phyloP scores from a whole-genome alignment of 1,140 invertebrate genomes.

The Belonocnema kinseyi region DNA sequence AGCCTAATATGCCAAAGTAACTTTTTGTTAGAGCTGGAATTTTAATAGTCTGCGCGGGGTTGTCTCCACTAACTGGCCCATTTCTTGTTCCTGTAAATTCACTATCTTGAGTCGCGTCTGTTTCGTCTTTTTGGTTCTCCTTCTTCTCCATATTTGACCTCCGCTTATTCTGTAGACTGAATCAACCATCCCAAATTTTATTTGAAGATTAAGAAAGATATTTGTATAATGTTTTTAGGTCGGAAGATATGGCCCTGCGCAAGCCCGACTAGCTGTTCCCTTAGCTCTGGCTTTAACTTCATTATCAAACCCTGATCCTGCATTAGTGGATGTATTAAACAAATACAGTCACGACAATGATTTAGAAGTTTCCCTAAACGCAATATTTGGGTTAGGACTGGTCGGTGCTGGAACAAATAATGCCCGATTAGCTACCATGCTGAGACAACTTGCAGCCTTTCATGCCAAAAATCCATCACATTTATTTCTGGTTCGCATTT shows the following conservation, averaged over 20 bases:
- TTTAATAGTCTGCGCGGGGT: too few species aligned
- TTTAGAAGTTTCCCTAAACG: conserved; percentile 97
- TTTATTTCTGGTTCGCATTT: conserved; percentile 99
- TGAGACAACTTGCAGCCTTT: conserved; percentile 96
- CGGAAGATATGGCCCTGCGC: conserved; percentile 97
- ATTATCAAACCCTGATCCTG: conserved; percentile 97
- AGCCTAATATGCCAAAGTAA: too few species aligned
- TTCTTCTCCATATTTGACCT: too few species aligned
- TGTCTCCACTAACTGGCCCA: too few species aligned
- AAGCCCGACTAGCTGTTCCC: conserved; percentile 96
- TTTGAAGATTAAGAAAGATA: too few species aligned
- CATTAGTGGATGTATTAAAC: conserved; percentile 97
- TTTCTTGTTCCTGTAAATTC: too few species aligned
- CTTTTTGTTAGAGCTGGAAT: too few species aligned
- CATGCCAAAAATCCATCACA: conserved; percentile 99
- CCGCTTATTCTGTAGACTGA: too few species aligned
- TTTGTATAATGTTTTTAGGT: conserved; percentile 89
- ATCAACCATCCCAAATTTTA: too few species aligned
- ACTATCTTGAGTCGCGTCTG: too few species aligned
- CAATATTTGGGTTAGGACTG: conserved; percentile 98
- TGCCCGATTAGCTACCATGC: conserved; percentile 94
- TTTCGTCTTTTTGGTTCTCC: too few species aligned
- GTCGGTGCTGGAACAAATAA: conserved; percentile 94
- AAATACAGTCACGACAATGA: conserved; percentile 99
- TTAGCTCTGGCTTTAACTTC: conserved; percentile 96